Evolutionary conservation across 2,113 vertebrate species (phyloP), one percentile per base, ranked within the genome.

Genomic region (Lanius collurio): DNA sequence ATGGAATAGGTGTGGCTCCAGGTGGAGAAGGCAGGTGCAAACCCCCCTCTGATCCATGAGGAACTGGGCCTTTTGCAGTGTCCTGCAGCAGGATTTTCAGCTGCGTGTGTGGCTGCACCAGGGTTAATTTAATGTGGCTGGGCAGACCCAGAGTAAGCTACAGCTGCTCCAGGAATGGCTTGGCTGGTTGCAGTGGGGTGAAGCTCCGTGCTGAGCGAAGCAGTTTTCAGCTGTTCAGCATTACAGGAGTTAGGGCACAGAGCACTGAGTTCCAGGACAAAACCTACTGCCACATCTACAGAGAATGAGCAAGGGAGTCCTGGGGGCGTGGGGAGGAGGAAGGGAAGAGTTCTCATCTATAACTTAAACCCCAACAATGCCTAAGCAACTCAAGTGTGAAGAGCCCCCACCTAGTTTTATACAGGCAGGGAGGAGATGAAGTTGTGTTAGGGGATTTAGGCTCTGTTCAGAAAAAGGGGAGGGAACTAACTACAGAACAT

Each of bases 391-490:
- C 12, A 55, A 62, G 77, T 21, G 74, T 85, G 57, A 90, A 81
- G 87, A 91, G 68, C 14, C 64, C 74, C 76, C 44, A 52, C 70
- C 59, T 56, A 3, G 30, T 50, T 49, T 31, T 81, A 59, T 6
- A 23, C 28, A 75, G 88, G 92, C 35, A 75, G 64, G 86, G 76
- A 53, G 73, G 60, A 69, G 60, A 31, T 78, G 56, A 81, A 62
- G 41, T 14, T 81, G 71, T 95, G 76, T 95, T 92, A 90, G 71
- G 68, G 83, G 64, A 17, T 90, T 92, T 68, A 78, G 76, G 88
- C 80, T 65, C 68, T 60, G 49, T 9, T 83, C 49, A 71, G 85
- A 53, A 87, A 9, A 74, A 67, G 46, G 71, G 55, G 46, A 52
- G 49, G 82, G 30, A 18, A 13, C 83, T 96, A 94, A 75, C 90